Percentiles rank a stretch among this genome's conserved stretches.
Evolutionary conservation across 2,888 invertebrate species (phyloP).

Genomic region (Zeuzera pyrina): DNA sequence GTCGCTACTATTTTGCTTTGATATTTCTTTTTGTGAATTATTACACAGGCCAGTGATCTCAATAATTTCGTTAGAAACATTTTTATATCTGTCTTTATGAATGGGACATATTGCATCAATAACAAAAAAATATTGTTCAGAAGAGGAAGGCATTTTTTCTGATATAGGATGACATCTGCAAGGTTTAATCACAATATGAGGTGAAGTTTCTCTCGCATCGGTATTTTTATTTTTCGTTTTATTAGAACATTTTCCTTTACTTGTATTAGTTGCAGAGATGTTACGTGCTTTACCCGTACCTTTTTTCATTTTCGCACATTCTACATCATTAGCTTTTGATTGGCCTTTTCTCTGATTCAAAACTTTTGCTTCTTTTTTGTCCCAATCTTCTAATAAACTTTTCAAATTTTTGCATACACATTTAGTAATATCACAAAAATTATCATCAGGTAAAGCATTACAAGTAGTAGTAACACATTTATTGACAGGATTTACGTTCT

Average conservation of each 20-base stretch:
- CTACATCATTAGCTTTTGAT: too few species aligned
- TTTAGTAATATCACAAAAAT: slow-evolving; percentile 24
- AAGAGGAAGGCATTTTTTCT: slow-evolving; percentile 8
- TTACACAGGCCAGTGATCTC: slow-evolving; percentile 24
- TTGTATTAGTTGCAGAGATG: too few species aligned
- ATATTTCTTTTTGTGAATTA: slow-evolving; percentile 6
- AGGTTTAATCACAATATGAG: slow-evolving; percentile 28
- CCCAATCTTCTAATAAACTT: too few species aligned
- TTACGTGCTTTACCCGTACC: too few species aligned
- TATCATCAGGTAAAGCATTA: slow-evolving; percentile 18
- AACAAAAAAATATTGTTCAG: slow-evolving; percentile 22
- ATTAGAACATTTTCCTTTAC: too few species aligned
- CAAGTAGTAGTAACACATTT: slow-evolving; percentile 32
- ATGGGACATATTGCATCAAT: slow-evolving; percentile 21
- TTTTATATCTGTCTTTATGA: slow-evolving; percentile 19
- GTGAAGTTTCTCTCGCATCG: slow-evolving; percentile 4
- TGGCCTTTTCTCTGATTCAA: too few species aligned
- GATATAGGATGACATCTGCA: slow-evolving; percentile 12
- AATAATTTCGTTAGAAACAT: slow-evolving; percentile 23
- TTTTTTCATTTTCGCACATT: too few species aligned
- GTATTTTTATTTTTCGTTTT: not conserved
- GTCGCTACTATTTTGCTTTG: not conserved
- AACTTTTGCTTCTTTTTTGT: too few species aligned
- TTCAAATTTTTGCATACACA: slow-evolving; percentile 27
- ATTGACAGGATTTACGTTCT: slow-evolving; percentile 17